Conservation (phyloP, 2,797 vertebrate genomes). For the Hoplostethus atlanticus region DNA sequence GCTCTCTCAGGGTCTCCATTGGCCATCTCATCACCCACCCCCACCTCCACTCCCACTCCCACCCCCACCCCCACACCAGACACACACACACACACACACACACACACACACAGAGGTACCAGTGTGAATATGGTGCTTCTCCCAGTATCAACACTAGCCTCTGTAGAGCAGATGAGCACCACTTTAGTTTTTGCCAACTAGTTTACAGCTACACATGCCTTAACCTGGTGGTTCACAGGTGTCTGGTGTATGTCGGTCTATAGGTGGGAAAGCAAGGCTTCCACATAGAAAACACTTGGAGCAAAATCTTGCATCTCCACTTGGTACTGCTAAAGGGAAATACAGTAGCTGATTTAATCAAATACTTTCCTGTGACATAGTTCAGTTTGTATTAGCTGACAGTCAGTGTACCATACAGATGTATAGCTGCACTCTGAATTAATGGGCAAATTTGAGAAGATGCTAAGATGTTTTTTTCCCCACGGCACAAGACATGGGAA, state of each 20-base stretch:
- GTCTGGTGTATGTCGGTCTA: not conserved
- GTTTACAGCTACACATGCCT: constrained; percentile 55
- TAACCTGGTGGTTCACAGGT: constrained; percentile 47
- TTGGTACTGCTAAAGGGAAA: no score
- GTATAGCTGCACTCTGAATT: no score
- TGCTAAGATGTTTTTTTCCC: no score
- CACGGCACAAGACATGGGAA: no score
- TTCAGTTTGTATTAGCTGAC: no score
- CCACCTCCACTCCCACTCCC: no score
- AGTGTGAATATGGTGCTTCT: constrained; percentile 53
- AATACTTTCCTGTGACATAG: not conserved
- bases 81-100: constrained; percentile 27
- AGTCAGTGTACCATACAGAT: no score
- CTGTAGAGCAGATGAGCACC: constrained; percentile 57
- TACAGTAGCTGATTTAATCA: not conserved
- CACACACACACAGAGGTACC: constrained; percentile 27
- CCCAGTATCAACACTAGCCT: constrained; percentile 53
- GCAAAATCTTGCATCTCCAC: no score
- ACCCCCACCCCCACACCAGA: constrained; percentile 2
- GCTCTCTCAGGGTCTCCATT: constrained; percentile 67
- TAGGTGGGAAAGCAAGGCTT: constrained; percentile 7
- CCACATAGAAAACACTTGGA: not conserved
- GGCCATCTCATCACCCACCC: constrained; percentile 59
- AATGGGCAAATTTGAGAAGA: no score
- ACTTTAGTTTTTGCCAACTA: constrained; percentile 70